Evolutionary conservation across 1,140 invertebrate genomes (phyloP), one percentile per base, ranked within the genome.

Genomic region (Tetramorium simillimum): DNA sequence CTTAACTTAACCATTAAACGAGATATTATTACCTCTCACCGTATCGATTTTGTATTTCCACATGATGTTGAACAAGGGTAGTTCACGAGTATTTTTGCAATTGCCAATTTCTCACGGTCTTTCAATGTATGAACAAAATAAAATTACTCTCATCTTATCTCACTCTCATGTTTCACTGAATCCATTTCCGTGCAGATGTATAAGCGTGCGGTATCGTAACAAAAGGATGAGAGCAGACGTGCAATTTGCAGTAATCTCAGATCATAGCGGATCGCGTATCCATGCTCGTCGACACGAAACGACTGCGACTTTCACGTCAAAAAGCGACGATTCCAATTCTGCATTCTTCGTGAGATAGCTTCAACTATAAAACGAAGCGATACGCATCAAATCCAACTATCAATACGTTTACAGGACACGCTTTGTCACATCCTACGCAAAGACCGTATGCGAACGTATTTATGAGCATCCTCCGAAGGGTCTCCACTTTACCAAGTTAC

Each of bases 381-480:
- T 53, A 78, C n/a, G 16, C 49, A 77, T 65, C 24, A 70, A 56
- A 60, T 85, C 37, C 69, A 85, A 76, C 24, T 72, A 85, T 3
- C 51, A 67, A 86, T 86, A 86, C 85, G 76, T 80, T 65, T 86
- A 67, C 80, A 84, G 69, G 56, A 84, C 80, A 84, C 80, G 80
- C 80, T 84, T 73, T 46, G 69, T 75, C 69, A 62, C 85, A 80
- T 86, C 75, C 75, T 69, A 86, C 85, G 75, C 58, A 85, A 65
- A 85, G 46, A 85, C 75, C 75, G 70, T 76, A 65, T 78, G 58
- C 58, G 58, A 85, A 72, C 63, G 46, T 88, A 89, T 87, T 85
- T 84, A 88, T 88, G 88, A 92, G 92, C 89, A 94, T 93, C 88
- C 92, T 95, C 92, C 91, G 92, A 95, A 94, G 93, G 93, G 93